A percentile compares a stretch with the other conserved stretches of the same genome.
These are phyloP conservation scores for Cyanoliseus patagonus DNA, from an alignment of 2,113 vertebrate genomes.

Conservation along the genomic window DNA sequence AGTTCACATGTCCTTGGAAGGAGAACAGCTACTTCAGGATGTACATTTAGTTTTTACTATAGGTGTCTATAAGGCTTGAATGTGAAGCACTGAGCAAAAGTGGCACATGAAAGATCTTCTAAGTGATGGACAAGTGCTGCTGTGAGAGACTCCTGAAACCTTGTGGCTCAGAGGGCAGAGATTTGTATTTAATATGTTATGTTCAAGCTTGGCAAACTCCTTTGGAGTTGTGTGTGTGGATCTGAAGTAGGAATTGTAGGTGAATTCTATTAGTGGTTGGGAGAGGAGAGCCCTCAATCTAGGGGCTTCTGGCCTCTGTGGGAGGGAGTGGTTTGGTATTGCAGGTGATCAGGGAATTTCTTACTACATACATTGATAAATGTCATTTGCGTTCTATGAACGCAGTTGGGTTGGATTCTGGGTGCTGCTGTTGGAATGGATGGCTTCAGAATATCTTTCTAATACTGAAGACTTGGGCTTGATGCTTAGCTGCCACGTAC, in stretches of 20 bases:
- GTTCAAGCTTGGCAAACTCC: background rate
- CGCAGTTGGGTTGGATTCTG: slow-evolving; percentile 14
- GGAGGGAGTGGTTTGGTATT: background rate
- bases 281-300: background rate
- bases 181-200: fast-evolving
- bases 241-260: background rate
- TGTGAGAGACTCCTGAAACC: background rate
- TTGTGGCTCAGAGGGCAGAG: background rate
- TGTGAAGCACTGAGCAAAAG: background rate
- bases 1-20: background rate
- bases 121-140: background rate
- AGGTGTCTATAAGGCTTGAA: background rate
- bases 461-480: background rate
- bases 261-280: background rate
- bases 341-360: background rate
- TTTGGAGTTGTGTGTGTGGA: background rate
- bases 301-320: background rate
- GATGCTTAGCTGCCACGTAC: fast-evolving
- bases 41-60: background rate
- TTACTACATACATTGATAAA: background rate
- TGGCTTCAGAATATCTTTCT: slow-evolving; percentile 18
- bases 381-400: background rate
- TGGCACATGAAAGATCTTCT: background rate
- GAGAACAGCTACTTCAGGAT: background rate
- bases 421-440: slow-evolving; percentile 69